Evolutionary conservation across 2,113 vertebrate species (phyloP).

Genomic region (Chrysemys picta): DNA sequence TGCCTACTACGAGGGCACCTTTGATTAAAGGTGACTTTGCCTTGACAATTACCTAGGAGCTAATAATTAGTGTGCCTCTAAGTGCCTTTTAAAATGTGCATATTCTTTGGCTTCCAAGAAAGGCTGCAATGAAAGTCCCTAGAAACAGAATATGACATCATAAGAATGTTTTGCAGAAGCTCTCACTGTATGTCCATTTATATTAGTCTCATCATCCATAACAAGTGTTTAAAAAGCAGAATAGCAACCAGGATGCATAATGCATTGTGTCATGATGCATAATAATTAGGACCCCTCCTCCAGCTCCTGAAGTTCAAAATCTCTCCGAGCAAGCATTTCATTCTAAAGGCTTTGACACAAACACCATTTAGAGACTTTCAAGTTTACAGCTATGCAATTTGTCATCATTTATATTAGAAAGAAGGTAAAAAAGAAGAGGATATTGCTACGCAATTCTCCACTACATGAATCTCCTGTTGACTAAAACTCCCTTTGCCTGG

Average conservation of each 20-base stretch:
- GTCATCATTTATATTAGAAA: conserved; percentile 75
- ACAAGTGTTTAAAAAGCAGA: conserved; percentile 75
- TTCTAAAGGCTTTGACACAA: conserved; percentile 79
- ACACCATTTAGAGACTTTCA: conserved; percentile 76
- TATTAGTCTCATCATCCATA: conserved; percentile 74
- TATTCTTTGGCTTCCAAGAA: conserved; percentile 3
- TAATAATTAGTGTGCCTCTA: conserved; percentile 35
- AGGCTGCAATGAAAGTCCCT: background rate
- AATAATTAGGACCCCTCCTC: conserved; percentile 73
- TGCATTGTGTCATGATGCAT: conserved; percentile 77
- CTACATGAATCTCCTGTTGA: conserved; percentile 63
- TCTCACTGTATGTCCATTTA: conserved; percentile 56
- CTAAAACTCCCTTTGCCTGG: conserved; percentile 1
- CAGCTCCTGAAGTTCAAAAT: conserved; percentile 67
- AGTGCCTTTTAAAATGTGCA: conserved; percentile 13
- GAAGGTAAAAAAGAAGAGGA: conserved; percentile 31
- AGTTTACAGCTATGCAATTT: conserved; percentile 76
- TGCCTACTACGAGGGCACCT: background rate
- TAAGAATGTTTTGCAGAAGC: conserved; percentile 33
- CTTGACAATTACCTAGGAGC: conserved; percentile 42
- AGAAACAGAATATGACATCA: conserved; percentile 70
- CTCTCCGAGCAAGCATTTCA: conserved; percentile 79
- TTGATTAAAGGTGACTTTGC: conserved; percentile 19
- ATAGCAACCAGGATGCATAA: conserved; percentile 74
- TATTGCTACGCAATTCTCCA: conserved; percentile 10